Percentiles rank a stretch among this genome's conserved stretches.
Evolutionary conservation across 1,140 invertebrate species (phyloP).

Genomic region (Dendrolimus punctatus): DNA sequence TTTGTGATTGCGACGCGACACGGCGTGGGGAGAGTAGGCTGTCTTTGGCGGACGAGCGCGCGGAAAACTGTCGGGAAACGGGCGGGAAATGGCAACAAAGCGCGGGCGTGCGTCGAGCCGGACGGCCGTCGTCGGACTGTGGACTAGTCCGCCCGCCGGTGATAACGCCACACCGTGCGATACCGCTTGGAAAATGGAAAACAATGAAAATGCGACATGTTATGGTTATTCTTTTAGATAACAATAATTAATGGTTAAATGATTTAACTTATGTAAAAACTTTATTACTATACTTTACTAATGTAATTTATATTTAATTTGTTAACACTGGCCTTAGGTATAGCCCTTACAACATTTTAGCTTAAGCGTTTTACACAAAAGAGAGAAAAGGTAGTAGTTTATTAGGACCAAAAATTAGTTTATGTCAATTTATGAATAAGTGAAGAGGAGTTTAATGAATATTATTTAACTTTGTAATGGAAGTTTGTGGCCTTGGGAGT

Average conservation of each 20-base stretch:
- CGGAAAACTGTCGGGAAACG: constrained; percentile 45
- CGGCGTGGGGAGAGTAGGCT: constrained; percentile 15
- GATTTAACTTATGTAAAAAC: constrained; percentile 6
- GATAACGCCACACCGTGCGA: constrained; percentile 47
- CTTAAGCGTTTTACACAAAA: too few relatives aligned
- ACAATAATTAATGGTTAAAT: constrained; percentile 12
- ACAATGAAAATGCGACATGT: constrained; percentile 46
- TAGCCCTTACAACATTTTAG: too few relatives aligned
- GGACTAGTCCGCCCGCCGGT: constrained; percentile 43
- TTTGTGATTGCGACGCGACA: constrained; percentile 21
- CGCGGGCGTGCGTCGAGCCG: constrained; percentile 33
- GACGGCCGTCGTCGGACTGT: constrained; percentile 42
- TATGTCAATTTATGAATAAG: too few relatives aligned
- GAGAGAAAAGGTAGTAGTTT: too few relatives aligned
- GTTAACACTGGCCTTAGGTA: too few relatives aligned
- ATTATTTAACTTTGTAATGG: too few relatives aligned
- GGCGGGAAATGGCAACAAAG: constrained; percentile 10
- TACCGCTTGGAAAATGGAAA: constrained; percentile 48
- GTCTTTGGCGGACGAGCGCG: constrained; percentile 12
- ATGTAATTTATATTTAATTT: too few relatives aligned
- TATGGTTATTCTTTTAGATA: constrained; percentile 22
- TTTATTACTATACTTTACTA: too few relatives aligned
- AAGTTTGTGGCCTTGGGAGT: too few relatives aligned
- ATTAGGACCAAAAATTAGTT: too few relatives aligned
- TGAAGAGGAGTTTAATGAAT: too few relatives aligned